A percentile compares a stretch with the other conserved stretches of the same genome.
These are phyloP conservation scores for Archegozetes longisetosus DNA, from an alignment of 1,140 invertebrate genomes.

Conservation along the genomic window DNA sequence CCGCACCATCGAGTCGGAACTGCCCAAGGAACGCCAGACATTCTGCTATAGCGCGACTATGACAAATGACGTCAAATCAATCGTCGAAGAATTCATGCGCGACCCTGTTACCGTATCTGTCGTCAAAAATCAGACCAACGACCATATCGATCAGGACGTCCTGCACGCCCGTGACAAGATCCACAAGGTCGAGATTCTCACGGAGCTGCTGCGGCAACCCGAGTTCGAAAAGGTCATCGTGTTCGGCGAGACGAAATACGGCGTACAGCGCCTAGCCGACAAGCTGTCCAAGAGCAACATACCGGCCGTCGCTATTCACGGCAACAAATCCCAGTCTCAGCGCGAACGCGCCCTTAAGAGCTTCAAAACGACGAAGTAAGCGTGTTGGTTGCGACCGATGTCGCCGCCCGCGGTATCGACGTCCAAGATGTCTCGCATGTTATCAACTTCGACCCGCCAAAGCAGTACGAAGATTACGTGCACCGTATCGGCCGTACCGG, in stretches of 20 bases:
- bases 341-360: constrained; percentile 11
- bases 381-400: constrained; percentile 9
- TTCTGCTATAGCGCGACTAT: neutral
- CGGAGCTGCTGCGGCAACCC: neutral
- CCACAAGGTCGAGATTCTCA: constrained; percentile 7
- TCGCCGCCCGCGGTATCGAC: constrained; percentile 14
- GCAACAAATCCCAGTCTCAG: constrained; percentile 14
- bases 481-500: constrained; percentile 78
- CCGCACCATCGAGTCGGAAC: no score
- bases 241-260: constrained; percentile 11
- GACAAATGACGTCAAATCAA: neutral
- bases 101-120: constrained; percentile 9
- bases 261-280: no score
- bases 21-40: neutral
- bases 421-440: constrained; percentile 49
- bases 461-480: constrained; percentile 73
- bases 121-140: neutral
- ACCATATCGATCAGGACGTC: neutral
- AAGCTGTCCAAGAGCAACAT: constrained; percentile 5
- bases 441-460: constrained; percentile 83
- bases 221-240: constrained; percentile 4
- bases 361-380: constrained; percentile 2
- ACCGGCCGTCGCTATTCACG: constrained; percentile 12
- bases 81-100: constrained; percentile 1
- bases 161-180: neutral